These are phyloP conservation scores for Eumeta japonica DNA, from an alignment of 1,140 invertebrate species.

Conservation along the genomic window DNA sequence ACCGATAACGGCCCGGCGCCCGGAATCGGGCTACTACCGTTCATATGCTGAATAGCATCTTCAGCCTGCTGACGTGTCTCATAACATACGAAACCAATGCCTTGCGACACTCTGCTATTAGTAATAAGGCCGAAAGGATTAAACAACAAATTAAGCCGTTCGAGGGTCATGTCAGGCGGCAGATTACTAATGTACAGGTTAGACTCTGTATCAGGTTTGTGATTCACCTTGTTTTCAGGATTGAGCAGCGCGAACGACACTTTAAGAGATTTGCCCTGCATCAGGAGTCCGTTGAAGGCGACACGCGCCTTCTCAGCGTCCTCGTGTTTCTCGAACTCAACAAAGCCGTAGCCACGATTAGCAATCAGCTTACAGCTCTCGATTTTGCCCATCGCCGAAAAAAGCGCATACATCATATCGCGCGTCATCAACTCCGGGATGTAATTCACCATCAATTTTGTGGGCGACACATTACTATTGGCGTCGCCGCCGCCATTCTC, in stretches of 20 bases:
- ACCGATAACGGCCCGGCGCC: conserved; percentile 46
- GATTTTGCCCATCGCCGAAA: conserved; percentile 53
- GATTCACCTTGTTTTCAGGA: conserved; percentile 50
- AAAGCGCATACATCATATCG: conserved; percentile 55
- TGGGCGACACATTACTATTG: conserved; percentile 55
- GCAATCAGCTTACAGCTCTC: conserved; percentile 53
- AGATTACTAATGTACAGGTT: conserved; percentile 56
- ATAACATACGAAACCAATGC: conserved; percentile 54
- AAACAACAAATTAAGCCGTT: conserved; percentile 46
- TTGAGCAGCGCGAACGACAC: conserved; percentile 55
- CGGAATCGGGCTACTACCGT: conserved; percentile 42
- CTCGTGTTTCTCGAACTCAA: conserved; percentile 53
- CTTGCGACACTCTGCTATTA: conserved; percentile 51
- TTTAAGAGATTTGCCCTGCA: conserved; percentile 55
- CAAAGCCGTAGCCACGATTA: conserved; percentile 54
- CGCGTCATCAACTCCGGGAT: conserved; percentile 55
- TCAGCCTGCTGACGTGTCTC: conserved; percentile 47
- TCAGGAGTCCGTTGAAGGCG: conserved; percentile 52
- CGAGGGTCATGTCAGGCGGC: conserved; percentile 52
- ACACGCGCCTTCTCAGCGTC: conserved; percentile 54
- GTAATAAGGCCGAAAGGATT: conserved; percentile 46
- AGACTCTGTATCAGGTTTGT: conserved; percentile 50
- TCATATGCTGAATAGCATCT: conserved; percentile 50
- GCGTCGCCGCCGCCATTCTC: conserved; percentile 57
- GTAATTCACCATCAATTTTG: conserved; percentile 59